Evolutionary conservation across 2,888 invertebrate genomes (phyloP), one percentile per base, ranked within the genome.

Genomic region (Patella depressa): DNA sequence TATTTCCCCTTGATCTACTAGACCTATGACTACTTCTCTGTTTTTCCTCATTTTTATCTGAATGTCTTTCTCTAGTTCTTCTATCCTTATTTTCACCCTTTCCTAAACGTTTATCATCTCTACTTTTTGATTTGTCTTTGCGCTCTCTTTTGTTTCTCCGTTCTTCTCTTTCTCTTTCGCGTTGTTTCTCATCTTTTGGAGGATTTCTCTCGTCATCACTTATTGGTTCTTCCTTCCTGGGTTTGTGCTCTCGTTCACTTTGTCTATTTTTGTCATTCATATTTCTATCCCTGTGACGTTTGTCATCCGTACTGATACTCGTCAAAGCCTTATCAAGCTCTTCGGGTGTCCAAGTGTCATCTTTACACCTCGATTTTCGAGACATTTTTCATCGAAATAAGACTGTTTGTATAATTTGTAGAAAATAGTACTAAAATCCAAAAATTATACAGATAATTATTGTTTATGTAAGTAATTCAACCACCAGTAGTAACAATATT

Each of bases 301-400:
- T 77, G 45, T 45, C 45, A 9, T 45, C 45, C 7, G 45, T 45
- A 45, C 7, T 45, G 9, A 4, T 45, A 45, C 45, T 45, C 88
- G 88, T 89, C 45, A 90, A 80, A 24, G 89, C 89, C 79, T 81
- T 85, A 75, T 84, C 86, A 65, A 90, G 83, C 78, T 90, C 89
- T 81, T 87, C 88, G 72, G 88, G 82, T 19, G 86, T 88, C 90
- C 90, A 90, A 53, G 90, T 90, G 78, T 90, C 89, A 78, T 90
- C 89, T 80, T 88, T 89, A 19, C 87, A 87, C 71, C 85, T 81
- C 53, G 77, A 76, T 88, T 89, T 65, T 65, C 24, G 65, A 5
- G 65, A 65, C 45, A 45, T 45, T 45, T 45, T 45, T 45, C 9
- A 9, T 45, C 45, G 45, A 45, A 45, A 45, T 45, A 45, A 45